These are phyloP conservation scores for Trochalopteron elliotii DNA, from an alignment of 2,113 vertebrate genomes.

Conservation along the genomic window DNA sequence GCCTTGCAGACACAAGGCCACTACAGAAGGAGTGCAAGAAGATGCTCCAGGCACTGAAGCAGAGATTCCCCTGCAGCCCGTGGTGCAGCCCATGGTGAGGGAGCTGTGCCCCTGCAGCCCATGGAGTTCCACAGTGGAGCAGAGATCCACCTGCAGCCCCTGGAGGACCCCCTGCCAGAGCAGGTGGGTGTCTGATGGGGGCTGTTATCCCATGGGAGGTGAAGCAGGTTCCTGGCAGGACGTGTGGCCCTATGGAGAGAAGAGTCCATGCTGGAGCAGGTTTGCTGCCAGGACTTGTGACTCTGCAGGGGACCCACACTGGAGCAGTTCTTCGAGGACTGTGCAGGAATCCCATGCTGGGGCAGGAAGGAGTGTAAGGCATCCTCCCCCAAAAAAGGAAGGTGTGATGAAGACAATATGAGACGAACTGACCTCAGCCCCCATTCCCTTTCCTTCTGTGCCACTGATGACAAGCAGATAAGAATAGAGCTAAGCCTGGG, in stretches of 20 bases:
- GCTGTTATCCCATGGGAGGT: background rate
- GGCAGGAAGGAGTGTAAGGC: background rate
- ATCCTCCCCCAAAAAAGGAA: background rate
- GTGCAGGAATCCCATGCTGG: background rate
- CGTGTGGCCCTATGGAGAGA: fast-evolving
- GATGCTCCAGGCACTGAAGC: too few species aligned
- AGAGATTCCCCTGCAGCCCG: too few species aligned
- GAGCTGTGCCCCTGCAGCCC: background rate
- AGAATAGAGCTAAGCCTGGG: background rate
- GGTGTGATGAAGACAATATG: background rate
- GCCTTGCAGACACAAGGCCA: background rate
- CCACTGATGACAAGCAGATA: background rate
- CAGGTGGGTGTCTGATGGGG: background rate
- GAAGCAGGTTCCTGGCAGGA: background rate
- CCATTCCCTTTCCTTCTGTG: background rate
- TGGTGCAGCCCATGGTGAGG: background rate
- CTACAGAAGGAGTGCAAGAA: background rate
- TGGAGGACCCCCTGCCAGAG: background rate
- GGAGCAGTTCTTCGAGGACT: background rate
- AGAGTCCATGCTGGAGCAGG: background rate
- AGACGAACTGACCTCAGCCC: background rate
- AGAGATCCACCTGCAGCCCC: background rate
- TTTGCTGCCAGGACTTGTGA: background rate
- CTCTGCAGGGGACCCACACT: background rate
- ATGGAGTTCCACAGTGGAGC: background rate